Percentiles rank a stretch among this genome's conserved stretches.
Evolutionary conservation across 2,888 invertebrate species (phyloP).

Genomic region (Baccha elongata): DNA sequence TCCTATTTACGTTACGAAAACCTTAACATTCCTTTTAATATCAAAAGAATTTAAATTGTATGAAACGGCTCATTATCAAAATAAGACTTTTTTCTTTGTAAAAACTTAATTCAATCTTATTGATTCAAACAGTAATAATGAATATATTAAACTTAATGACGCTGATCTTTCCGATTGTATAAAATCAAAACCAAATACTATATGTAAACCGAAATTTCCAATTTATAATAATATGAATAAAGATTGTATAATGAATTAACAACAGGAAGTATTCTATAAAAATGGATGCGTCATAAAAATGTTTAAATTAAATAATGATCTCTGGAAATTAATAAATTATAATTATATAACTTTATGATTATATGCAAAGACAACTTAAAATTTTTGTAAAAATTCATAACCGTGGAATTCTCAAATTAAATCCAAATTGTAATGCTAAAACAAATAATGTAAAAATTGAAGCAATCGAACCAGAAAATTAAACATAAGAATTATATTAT

Average conservation of each 20-base stretch:
- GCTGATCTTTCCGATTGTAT: not conserved
- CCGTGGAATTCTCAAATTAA: too few relatives aligned
- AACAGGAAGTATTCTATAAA: not conserved
- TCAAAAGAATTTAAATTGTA: conserved; percentile 15
- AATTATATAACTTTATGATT: conserved; percentile 5
- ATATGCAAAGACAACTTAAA: not conserved
- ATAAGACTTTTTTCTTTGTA: conserved; percentile 5
- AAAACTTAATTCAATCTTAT: not conserved
- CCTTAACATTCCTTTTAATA: not conserved
- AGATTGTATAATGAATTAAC: conserved; percentile 8
- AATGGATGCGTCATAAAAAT: not conserved
- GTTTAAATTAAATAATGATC: not conserved
- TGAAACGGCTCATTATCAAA: conserved; percentile 27
- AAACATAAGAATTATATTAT: conserved; percentile 11
- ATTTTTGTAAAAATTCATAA: too few relatives aligned
- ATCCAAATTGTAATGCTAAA: too few relatives aligned
- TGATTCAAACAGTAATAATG: conserved; percentile 9
- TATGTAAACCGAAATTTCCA: conserved; percentile 5
- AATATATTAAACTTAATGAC: conserved; percentile 19
- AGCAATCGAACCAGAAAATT: too few relatives aligned
- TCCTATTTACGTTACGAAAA: conserved; percentile 2
- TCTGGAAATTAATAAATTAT: not conserved
- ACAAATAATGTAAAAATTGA: too few relatives aligned
- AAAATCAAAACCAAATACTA: not conserved
- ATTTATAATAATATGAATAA: conserved; percentile 14